phyloP scores from a whole-genome alignment of 2,888 invertebrate genomes.

The Eupithecia tripunctaria region DNA sequence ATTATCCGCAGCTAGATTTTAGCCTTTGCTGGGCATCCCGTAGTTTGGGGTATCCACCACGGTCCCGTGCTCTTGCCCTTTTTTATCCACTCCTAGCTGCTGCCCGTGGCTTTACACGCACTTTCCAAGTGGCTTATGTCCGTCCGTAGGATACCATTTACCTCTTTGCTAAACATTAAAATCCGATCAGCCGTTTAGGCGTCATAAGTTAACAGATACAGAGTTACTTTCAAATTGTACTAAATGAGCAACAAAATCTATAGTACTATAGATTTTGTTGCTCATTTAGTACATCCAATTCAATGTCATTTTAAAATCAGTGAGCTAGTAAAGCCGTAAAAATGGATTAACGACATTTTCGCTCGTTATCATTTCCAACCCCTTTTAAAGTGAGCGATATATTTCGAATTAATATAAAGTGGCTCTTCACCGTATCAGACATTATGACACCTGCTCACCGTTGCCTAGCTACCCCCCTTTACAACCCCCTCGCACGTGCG shows the following conservation, averaged over 20 bases:
- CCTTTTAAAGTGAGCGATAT: constrained; percentile 23
- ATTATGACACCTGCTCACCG: constrained; percentile 43
- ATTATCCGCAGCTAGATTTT: too few relatives aligned
- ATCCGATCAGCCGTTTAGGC: too few relatives aligned
- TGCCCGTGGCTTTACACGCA: too few relatives aligned
- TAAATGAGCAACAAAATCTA: neutral
- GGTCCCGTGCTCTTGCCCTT: too few relatives aligned
- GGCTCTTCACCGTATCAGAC: constrained; percentile 35
- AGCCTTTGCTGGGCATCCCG: too few relatives aligned
- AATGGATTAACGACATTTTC: neutral
- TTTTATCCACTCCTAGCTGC: too few relatives aligned
- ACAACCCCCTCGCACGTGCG: constrained; percentile 55
- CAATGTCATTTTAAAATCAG: neutral
- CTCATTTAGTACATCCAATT: neutral
- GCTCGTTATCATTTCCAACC: constrained; percentile 12
- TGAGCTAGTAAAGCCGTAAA: neutral
- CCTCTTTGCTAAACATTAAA: too few relatives aligned
- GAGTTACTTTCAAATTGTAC: too few relatives aligned
- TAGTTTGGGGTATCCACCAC: too few relatives aligned
- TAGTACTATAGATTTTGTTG: neutral
- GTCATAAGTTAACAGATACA: too few relatives aligned
- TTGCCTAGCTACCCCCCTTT: constrained; percentile 67
- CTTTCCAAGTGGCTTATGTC: too few relatives aligned
- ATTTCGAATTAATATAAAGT: constrained; percentile 33
- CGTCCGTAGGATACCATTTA: too few relatives aligned